Base-by-base conservation (phyloP, 2,797 vertebrate species). In the Lateolabrax maculatus region DNA sequence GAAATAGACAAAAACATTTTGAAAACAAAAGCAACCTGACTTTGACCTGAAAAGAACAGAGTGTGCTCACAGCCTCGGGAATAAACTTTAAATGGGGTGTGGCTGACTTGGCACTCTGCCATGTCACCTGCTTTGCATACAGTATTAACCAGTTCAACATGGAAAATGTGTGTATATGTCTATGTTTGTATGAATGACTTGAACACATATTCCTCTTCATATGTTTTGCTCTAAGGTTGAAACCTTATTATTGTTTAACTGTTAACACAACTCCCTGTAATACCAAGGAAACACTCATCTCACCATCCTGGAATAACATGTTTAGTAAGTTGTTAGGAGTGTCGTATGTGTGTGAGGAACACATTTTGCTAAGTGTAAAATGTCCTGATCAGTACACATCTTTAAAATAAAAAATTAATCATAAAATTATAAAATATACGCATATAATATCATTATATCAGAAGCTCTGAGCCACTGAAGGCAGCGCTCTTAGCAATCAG, bases 251-350 rank as follows among this genome's bases (percentile, higher is more conserved):
- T 74, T 55, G 16, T 68, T 60, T 43, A 78, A 49, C 51, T 73
- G 19, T 72, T 55, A 10, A 12, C 63, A 64, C 76, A 71, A 67
- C 86, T 62, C 44, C 67, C 34, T 65, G 43, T 46, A 25, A 10
- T 9, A 39, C 25, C 23, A 75, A 57, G 2, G 23, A 75, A 76
- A 63, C 49, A 36, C 44, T 67, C n/a, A 31, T 53, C 64, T 34
- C 39, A 34, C 34, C n/a, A 7, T 48, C 66, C 61, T 66, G 62
- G 61, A 85, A 80, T 53, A 80, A 66, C 55, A 23, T 58, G 69
- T 79, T 69, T 13, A 65, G 37, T 67, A 44, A 71, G 41, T 9
- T 7, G 19, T 37, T 27, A 15, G 27, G 41, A 65, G 43, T 43
- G 27, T 62, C 5, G 34, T 39, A 15, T 48, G 21, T 60, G 21